A percentile compares a stretch with the other conserved stretches of the same genome.
Conservation (phyloP, 2,797 vertebrate species). For the Phalloptychus januarius region DNA sequence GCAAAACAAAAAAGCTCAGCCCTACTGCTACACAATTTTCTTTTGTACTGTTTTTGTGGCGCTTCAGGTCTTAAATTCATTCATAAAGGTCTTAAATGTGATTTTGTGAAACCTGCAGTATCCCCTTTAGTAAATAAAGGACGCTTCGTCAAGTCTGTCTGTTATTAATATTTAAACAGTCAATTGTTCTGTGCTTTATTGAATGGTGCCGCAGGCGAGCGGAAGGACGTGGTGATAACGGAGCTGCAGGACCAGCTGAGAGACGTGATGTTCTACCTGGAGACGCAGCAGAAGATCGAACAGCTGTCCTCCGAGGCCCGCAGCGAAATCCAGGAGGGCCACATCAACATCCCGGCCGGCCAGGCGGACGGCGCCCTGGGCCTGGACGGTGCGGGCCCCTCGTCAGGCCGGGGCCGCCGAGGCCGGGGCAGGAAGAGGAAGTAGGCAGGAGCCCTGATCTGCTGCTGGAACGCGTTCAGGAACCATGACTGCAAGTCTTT, state of each 20-base stretch:
- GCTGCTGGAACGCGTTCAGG: slow-evolving; percentile 7
- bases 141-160: neutral
- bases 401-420: slow-evolving; percentile 81
- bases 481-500: slow-evolving; percentile 10
- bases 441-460: slow-evolving; percentile 64
- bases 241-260: slow-evolving; percentile 96
- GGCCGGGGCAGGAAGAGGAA: slow-evolving; percentile 92
- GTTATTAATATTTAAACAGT: neutral
- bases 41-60: neutral
- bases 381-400: slow-evolving; percentile 50
- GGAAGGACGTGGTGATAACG: slow-evolving; percentile 86
- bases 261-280: slow-evolving; percentile 97
- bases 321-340: slow-evolving; percentile 95
- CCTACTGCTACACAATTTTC: neutral
- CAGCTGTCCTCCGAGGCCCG: slow-evolving; percentile 89
- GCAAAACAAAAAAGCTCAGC: neutral
- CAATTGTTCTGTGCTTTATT: neutral
- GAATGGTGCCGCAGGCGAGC: slow-evolving; percentile 60
- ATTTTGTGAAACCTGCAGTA: neutral
- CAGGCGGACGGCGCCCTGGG: slow-evolving; percentile 52
- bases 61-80: neutral
- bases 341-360: slow-evolving; percentile 90
- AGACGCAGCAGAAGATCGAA: slow-evolving; percentile 92
- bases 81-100: neutral
- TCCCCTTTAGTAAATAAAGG: neutral